Percentiles rank a stretch among this genome's conserved stretches.
phyloP scores from a whole-genome alignment of 2,113 vertebrate species.

The Callipepla californica region DNA sequence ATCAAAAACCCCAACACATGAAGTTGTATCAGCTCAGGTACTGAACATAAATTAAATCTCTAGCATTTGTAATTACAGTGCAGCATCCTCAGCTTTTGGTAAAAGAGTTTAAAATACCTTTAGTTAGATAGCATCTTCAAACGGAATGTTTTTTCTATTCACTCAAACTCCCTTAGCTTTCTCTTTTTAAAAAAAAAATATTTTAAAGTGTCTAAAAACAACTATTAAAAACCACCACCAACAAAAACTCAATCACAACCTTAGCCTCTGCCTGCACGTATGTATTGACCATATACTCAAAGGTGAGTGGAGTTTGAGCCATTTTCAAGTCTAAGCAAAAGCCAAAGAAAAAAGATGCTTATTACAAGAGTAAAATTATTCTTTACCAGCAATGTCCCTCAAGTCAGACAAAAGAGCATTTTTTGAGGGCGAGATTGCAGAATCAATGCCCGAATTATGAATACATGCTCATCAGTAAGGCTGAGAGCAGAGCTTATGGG shows the following conservation, averaged over 20 bases:
- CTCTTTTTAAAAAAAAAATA: neutral
- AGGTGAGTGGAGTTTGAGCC: neutral
- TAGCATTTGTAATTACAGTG: neutral
- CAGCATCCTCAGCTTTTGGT: neutral
- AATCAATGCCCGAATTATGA: neutral
- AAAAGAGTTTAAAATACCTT: neutral
- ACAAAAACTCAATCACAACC: neutral
- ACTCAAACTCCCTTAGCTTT: neutral
- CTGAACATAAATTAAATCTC: neutral
- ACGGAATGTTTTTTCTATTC: neutral
- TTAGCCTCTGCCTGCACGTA: neutral
- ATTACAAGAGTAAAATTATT: neutral
- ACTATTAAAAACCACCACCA: too few species aligned
- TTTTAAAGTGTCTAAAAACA: too few species aligned
- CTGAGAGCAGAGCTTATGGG: neutral
- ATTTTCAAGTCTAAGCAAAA: neutral
- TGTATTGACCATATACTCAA: neutral
- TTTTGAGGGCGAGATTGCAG: neutral
- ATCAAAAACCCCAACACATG: rapidly evolving
- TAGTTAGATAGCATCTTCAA: neutral
- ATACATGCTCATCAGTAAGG: neutral
- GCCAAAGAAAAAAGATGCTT: neutral
- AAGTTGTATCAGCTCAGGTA: neutral
- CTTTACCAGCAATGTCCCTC: neutral
- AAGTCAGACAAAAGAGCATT: neutral